Evolutionary conservation across 2,113 vertebrate genomes (phyloP), one percentile per base, ranked within the genome.

Genomic region (Psammodynastes pulverulentus): DNA sequence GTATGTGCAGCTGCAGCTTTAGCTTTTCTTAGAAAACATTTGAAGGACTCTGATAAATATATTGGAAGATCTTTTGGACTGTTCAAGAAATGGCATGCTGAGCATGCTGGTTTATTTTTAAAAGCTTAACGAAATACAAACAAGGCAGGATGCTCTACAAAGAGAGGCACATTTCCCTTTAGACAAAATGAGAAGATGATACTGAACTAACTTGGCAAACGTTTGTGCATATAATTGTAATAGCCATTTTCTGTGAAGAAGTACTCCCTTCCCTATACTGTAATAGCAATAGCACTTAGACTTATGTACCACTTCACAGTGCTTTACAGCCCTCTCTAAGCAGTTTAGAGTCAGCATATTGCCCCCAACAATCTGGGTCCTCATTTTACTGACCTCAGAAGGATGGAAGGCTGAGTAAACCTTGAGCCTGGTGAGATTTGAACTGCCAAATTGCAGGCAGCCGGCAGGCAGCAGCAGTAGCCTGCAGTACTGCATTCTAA

Each of bases 21-120:
- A 39, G 19, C 56, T 93, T 91, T 94, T 48, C 89, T 90, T 84
- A 90, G 85, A 48, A 93, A 45, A 86, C 67, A 45, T 94, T 95
- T 84, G 86, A 90, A 49, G 48, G 85, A 91, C 79, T 43, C 56
- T 84, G 62, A 29, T 92, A 90, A 94, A 93, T 7, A 52, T 84
- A 87, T 0, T 91, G 39, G 0, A 0, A 2, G 8, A 6, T 6
- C 45, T 84, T 39, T 91, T 49, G 62, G 87, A 15, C 89, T 54
- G 92, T 53, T 9, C 52, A 94, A 48, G 48, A 52, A 93, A 86
- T 7, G 9, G 43, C 90, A 93, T 9, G 21, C 51, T 5, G 34
- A 89, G n/a, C 92, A 49, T 88, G 72, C 4, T 53, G 51, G 84
- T 90, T 94, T 90, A 48, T 90, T 94, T 93, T 2, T 12, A 91